phyloP scores from a whole-genome alignment of 2,113 vertebrate genomes.

The Orthonyx spaldingii region DNA sequence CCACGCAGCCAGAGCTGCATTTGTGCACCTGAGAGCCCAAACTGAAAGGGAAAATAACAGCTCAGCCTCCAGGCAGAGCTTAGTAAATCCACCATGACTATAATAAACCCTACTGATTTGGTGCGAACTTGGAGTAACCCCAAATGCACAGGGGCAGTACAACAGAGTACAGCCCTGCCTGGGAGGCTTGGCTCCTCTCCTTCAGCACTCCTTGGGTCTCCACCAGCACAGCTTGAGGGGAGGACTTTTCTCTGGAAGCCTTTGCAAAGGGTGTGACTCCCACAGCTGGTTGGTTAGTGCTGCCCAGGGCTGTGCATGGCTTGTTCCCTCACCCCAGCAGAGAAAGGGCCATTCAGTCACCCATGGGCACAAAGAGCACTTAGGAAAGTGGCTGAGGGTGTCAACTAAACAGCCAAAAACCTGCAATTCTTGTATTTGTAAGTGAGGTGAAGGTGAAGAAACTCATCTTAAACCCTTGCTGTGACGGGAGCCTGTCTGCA shows the following conservation, averaged over 20 bases:
- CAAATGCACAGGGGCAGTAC: not conserved
- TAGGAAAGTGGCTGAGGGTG: not conserved
- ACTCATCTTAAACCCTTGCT: not conserved
- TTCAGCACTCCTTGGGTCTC: not conserved
- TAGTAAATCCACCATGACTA: not conserved
- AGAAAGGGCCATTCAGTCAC: not conserved
- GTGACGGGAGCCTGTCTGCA: not conserved
- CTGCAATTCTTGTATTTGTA: not conserved
- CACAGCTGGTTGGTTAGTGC: not conserved
- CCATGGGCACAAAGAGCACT: not conserved
- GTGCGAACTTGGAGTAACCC: not conserved
- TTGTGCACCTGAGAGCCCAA: not conserved
- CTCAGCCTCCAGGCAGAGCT: not conserved
- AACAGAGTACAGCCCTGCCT: not conserved
- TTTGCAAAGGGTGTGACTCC: not conserved
- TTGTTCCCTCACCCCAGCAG: not conserved
- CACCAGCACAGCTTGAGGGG: not conserved
- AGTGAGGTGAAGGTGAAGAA: not conserved
- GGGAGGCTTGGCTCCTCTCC: not conserved
- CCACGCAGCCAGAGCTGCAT: not conserved
- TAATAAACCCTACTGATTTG: not conserved
- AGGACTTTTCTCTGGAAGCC: not conserved
- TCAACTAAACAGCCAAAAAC: not conserved
- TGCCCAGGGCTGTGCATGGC: not conserved
- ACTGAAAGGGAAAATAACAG: conserved; percentile 18